Evolutionary conservation across 1,140 invertebrate species (phyloP), one percentile per base, ranked within the genome.

Genomic region (Brachionus calyciflorus): DNA sequence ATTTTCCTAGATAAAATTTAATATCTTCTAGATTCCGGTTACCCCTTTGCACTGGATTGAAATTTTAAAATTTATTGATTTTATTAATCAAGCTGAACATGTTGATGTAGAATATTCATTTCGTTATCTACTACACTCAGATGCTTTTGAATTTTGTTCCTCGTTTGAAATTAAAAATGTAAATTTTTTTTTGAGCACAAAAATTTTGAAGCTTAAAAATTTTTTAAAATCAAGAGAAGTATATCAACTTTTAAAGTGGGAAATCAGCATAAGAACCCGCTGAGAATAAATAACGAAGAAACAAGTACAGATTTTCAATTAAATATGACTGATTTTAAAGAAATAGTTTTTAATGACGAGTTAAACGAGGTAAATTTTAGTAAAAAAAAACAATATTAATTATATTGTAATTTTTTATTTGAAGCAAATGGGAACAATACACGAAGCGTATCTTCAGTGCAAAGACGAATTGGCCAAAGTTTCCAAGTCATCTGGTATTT

Each of bases 391-490:
- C n/a, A 10, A 12, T 21, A 10, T 9, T 9, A 17, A 44, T 65
- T 17, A 14, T 12, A 19, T 10, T 26, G 12, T 55, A 2, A 12
- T 51, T 73, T 53, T 55, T 28, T 33, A 21, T 19, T 3, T 10
- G 21, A 57, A 73, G 69, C 69, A 73, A 73, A 73, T 73, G 44
- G 46, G 69, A 9, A 73, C 69, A 4, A 73, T 73, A 51, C 69
- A 73, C 33, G 69, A 73, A n/a, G 69, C 69, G 9, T 73, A 73
- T 73, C 2, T 73, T 4, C 69, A 73, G 28, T 73, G 46, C 19
- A 73, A 73, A 73, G 69, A 73, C 3, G 69, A 73, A 19, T 12
- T 73, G 12, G 69, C n/a, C 10, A 37, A 70, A 49, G 14, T 19
- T 1, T 26, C 28, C 7, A 33, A 17, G 21, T 37, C 28, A 1